These are phyloP conservation scores for Sorex fumeus DNA, from an alignment of 2,113 vertebrate genomes.

Conservation along the genomic window DNA sequence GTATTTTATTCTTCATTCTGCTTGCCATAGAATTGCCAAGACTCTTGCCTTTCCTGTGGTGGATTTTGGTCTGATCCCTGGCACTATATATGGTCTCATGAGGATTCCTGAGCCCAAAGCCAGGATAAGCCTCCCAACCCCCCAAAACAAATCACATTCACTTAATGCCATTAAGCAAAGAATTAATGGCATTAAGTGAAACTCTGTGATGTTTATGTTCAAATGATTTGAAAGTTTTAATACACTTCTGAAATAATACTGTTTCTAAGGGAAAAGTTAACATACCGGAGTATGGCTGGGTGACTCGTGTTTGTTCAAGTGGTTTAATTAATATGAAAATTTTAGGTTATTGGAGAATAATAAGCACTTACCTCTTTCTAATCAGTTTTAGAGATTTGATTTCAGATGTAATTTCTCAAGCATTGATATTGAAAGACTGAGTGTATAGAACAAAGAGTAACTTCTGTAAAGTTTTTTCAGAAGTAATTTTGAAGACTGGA, in stretches of 20 bases:
- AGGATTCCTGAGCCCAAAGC: too few relatives aligned
- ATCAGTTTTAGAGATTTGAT: constrained; percentile 47
- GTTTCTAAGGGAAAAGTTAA: constrained; percentile 27
- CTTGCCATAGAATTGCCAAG: too few relatives aligned
- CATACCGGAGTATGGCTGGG: not conserved
- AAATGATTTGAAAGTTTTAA: constrained; percentile 51
- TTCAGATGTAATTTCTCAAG: constrained; percentile 50
- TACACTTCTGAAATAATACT: constrained; percentile 6
- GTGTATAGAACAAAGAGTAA: not conserved
- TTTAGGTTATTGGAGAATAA: constrained; percentile 9
- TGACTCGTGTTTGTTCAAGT: constrained; percentile 54
- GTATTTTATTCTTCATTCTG: not conserved
- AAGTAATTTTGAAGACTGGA: not conserved
- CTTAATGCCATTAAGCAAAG: not conserved
- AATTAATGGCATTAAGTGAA: constrained; percentile 7
- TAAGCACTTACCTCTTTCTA: constrained; percentile 30
- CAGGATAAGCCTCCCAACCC: too few relatives aligned
- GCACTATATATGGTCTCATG: too few relatives aligned
- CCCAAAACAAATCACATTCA: not conserved
- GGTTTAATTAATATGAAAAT: constrained; percentile 58
- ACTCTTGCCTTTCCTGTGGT: too few relatives aligned
- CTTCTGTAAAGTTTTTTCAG: not conserved
- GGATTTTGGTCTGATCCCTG: too few relatives aligned
- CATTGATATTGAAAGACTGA: constrained; percentile 36
- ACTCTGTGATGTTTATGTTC: constrained; percentile 21